A percentile compares a stretch with the other conserved stretches of the same genome.
Conservation (phyloP, 30 jellyfish, hydroid and myxozoan species). For the Phacellophora camtschatica region DNA sequence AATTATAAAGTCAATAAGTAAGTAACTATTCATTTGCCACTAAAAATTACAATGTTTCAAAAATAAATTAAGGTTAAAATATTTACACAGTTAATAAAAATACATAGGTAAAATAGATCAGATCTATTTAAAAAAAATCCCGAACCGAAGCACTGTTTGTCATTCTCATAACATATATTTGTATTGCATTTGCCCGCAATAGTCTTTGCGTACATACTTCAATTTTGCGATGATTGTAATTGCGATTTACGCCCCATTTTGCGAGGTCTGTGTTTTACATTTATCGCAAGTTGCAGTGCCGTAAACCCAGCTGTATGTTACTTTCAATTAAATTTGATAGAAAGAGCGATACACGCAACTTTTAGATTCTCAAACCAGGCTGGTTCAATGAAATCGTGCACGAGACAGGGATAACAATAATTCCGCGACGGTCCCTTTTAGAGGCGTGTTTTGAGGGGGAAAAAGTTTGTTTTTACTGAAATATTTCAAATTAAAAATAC, state of each 20-base stretch:
- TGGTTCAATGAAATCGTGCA: neutral
- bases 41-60: too few species aligned
- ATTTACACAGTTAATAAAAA: too few species aligned
- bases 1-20: too few species aligned
- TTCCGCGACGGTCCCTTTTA: too few species aligned
- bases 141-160: slow-evolving; percentile 59
- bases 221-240: slow-evolving; percentile 73
- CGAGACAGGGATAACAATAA: too few species aligned
- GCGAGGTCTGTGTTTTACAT: slow-evolving; percentile 75
- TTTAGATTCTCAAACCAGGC: neutral
- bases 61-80: too few species aligned
- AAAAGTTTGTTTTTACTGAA: too few species aligned
- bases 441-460: too few species aligned
- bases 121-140: slow-evolving; percentile 1
- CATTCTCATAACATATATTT: slow-evolving; percentile 34
- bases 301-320: slow-evolving; percentile 84
- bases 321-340: slow-evolving; percentile 56
- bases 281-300: slow-evolving; percentile 71
- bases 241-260: slow-evolving; percentile 73
- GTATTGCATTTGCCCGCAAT: slow-evolving; percentile 74
- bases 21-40: too few species aligned
- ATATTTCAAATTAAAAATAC: too few species aligned
- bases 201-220: slow-evolving; percentile 59
- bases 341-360: slow-evolving; percentile 46
- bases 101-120: too few species aligned